A percentile compares a stretch with the other conserved stretches of the same genome.
Conservation (phyloP, 64 coral and sea anemone species). For the Montipora sp. region DNA sequence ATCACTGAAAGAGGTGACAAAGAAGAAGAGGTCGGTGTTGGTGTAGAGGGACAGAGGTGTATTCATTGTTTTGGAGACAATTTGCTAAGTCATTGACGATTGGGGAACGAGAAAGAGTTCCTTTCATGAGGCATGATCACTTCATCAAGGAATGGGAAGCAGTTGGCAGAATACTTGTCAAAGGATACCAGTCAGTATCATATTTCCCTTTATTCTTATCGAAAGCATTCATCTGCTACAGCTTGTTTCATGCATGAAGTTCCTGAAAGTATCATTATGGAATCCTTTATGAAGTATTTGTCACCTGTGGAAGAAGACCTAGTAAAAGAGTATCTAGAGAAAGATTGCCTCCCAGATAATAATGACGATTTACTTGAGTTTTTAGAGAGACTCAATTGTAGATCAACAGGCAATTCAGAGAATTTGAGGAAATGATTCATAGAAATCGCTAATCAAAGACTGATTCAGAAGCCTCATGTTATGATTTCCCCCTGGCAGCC, state of each 20-base stretch:
- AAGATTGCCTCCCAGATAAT: constrained; percentile 44
- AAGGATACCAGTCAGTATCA: constrained; percentile 59
- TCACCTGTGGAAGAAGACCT: constrained; percentile 73
- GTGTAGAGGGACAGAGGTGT: constrained; percentile 55
- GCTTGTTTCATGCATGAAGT: constrained; percentile 62
- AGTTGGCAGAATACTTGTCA: constrained; percentile 63
- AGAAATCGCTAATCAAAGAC: constrained; percentile 70
- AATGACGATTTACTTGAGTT: constrained; percentile 73
- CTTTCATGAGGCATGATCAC: constrained; percentile 80
- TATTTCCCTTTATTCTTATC: constrained; percentile 84
- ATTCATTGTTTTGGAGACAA: constrained; percentile 72
- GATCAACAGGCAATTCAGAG: constrained; percentile 21
- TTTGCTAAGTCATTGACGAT: constrained; percentile 67
- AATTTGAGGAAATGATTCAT: constrained; percentile 22
- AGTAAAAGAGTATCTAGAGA: constrained; percentile 20
- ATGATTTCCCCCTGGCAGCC: constrained; percentile 75
- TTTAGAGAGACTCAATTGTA: constrained; percentile 66
- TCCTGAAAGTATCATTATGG: constrained; percentile 33
- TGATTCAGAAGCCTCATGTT: constrained; percentile 72
- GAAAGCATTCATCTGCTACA: constrained; percentile 68
- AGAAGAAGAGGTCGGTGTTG: constrained; percentile 63
- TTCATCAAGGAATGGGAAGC: constrained; percentile 49
- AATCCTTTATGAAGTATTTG: constrained; percentile 60
- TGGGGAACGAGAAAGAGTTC: constrained; percentile 76
- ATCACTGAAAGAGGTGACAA: constrained; percentile 58